Percentiles rank a stretch among this genome's conserved stretches.
Evolutionary conservation across 2,113 vertebrate species (phyloP).

Genomic region (Aegithalos caudatus): DNA sequence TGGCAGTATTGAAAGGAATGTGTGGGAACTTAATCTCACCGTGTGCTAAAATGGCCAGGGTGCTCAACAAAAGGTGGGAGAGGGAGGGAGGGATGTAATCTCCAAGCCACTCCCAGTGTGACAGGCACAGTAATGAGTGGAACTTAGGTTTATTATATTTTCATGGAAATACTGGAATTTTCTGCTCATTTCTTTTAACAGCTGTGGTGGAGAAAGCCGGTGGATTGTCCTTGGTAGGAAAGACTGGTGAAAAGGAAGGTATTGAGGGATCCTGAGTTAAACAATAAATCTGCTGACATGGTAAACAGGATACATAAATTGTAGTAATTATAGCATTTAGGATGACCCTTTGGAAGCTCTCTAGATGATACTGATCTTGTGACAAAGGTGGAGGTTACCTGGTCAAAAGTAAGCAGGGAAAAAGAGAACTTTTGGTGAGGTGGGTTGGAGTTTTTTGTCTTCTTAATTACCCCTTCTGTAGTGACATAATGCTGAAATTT

Average conservation of each 20-base stretch:
- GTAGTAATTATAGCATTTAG: neutral
- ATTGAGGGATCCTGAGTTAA: neutral
- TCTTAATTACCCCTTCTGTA: neutral
- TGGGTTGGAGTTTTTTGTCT: neutral
- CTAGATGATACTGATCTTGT: neutral
- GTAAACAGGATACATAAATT: neutral
- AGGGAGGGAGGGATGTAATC: neutral
- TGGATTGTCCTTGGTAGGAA: neutral
- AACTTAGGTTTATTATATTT: neutral
- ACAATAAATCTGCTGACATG: neutral
- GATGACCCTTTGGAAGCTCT: neutral
- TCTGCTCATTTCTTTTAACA: neutral
- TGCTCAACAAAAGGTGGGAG: neutral
- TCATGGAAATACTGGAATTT: neutral
- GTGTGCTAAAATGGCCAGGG: neutral
- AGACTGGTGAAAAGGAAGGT: neutral
- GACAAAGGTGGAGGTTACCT: neutral
- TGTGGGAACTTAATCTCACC: neutral
- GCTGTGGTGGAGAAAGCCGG: neutral
- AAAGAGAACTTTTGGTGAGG: neutral
- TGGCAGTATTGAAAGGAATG: neutral
- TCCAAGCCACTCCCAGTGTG: neutral
- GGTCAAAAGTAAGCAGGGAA: neutral
- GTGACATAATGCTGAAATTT: neutral
- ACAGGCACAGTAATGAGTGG: neutral